Base-by-base conservation (phyloP, 2,113 vertebrate genomes). In the Labeo catla region DNA sequence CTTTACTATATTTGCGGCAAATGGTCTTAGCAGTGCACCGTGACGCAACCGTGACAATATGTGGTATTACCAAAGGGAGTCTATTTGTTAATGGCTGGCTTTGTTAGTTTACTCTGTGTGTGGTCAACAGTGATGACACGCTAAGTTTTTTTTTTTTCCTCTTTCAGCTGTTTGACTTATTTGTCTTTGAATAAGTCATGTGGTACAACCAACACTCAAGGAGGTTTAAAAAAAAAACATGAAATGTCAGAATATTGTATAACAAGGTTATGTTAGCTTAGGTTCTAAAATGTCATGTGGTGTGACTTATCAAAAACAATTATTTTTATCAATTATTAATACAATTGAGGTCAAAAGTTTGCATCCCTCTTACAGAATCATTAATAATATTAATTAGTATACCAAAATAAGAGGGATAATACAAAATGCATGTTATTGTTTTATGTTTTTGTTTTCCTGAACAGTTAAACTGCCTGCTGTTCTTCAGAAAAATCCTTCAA, bases 1-100 rank as follows among this genome's bases (percentile, higher is more conserved):
- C 52, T 61, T 45, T 76, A 87, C 73, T 83, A 61, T 50, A 81
- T 78, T 72, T 70, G 83, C 63, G 13, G 47, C 61, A 70, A 82
- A 82, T 52, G 72, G 77, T 39, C 21, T 73, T 81, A 65, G 76
- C n/a, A 7, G 59, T 70, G 49, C 36, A 28, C 66, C 36, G 12
- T 84, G 81, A 73, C 36, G 23, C 21, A 45, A 57, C 54, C 36
- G 8, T 73, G 34, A 73, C 36, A 54, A 83, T 68, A 16, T 82
- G 80, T 16, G 49, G 63, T 21, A 70, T 34, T 49, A 49, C 79
- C 39, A 2, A 78, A 65, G n/a, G n/a, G 21, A 0, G 73, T 76
- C 6, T 28, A 50, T 54, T 54, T 77, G 49, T 28, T 68, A 82
- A 82, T 70, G 47, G 6, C 63, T 52, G 63, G 81, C n/a, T 79